phyloP scores from a whole-genome alignment of 1,140 invertebrate species.

The Drosophila equinoxialis region DNA sequence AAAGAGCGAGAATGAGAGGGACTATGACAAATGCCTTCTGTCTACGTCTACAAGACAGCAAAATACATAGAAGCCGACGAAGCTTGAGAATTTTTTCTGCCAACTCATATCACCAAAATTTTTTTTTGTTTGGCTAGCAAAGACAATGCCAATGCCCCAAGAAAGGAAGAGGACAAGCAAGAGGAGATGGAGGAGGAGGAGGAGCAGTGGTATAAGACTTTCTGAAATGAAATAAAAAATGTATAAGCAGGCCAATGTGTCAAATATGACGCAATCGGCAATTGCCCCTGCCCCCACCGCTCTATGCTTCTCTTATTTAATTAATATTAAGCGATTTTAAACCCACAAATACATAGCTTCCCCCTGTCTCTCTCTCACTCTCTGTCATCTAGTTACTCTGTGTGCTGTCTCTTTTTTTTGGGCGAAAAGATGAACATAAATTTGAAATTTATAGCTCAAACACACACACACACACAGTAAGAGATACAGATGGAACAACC shows the following conservation, averaged over 20 bases:
- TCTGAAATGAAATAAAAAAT: background rate
- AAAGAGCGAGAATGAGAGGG: background rate
- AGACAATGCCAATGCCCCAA: too few species aligned
- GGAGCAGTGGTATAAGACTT: background rate
- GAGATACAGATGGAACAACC: slow-evolving; percentile 35
- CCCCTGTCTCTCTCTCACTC: background rate
- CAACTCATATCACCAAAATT: slow-evolving; percentile 1
- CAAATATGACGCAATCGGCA: slow-evolving; percentile 59
- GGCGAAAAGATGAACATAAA: slow-evolving; percentile 65
- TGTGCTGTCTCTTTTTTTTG: background rate
- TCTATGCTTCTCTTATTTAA: slow-evolving; percentile 41
- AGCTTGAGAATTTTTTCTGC: slow-evolving; percentile 1
- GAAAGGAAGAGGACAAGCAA: too few species aligned
- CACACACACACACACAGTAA: slow-evolving; percentile 49
- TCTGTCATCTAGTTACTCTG: background rate
- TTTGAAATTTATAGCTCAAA: slow-evolving; percentile 73
- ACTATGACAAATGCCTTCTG: slow-evolving; percentile 8
- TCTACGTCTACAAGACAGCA: slow-evolving; percentile 11
- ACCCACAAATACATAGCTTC: slow-evolving; percentile 1
- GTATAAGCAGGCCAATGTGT: slow-evolving; percentile 8
- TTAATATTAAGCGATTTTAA: slow-evolving; percentile 31
- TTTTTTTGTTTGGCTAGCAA: too few species aligned
- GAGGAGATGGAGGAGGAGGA: too few species aligned
- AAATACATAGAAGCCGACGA: background rate
- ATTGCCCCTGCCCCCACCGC: background rate